Conservation (phyloP, 2,113 vertebrate genomes). For the Mastomys coucha region DNA sequence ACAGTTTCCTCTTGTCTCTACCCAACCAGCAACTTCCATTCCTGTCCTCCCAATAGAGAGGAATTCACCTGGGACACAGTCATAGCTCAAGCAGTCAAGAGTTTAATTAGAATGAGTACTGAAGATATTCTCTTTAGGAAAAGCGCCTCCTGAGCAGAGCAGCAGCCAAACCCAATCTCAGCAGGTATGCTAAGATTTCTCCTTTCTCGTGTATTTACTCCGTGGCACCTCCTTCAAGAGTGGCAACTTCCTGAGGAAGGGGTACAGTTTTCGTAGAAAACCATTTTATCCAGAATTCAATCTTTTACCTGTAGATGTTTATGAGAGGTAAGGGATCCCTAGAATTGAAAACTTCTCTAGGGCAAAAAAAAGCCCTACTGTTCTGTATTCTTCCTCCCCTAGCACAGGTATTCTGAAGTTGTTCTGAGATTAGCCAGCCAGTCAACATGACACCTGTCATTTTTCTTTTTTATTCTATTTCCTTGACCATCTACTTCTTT, state of each 20-base stretch:
- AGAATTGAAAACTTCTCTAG: not conserved
- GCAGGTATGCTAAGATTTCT: not conserved
- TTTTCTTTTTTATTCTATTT: not conserved
- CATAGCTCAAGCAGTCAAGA: not conserved
- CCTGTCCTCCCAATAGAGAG: not conserved
- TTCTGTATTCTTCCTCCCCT: not conserved
- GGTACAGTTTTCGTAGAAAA: not conserved
- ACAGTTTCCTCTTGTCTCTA: not conserved
- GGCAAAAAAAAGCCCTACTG: not conserved
- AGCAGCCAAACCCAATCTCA: not conserved
- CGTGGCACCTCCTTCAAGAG: not conserved
- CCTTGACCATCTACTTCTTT: not conserved
- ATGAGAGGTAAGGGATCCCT: not conserved
- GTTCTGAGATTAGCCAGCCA: not conserved
- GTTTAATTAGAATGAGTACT: not conserved
- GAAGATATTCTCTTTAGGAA: not conserved
- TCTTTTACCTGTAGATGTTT: not conserved
- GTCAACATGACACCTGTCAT: not conserved
- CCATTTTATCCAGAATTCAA: not conserved
- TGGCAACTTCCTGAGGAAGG: not conserved
- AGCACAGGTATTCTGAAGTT: not conserved
- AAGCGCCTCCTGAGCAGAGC: not conserved
- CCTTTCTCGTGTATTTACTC: not conserved
- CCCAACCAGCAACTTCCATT: not conserved
- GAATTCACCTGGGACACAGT: too few species aligned